These are phyloP conservation scores for Formica aserva DNA, from an alignment of 2,888 invertebrate genomes.

Conservation along the genomic window DNA sequence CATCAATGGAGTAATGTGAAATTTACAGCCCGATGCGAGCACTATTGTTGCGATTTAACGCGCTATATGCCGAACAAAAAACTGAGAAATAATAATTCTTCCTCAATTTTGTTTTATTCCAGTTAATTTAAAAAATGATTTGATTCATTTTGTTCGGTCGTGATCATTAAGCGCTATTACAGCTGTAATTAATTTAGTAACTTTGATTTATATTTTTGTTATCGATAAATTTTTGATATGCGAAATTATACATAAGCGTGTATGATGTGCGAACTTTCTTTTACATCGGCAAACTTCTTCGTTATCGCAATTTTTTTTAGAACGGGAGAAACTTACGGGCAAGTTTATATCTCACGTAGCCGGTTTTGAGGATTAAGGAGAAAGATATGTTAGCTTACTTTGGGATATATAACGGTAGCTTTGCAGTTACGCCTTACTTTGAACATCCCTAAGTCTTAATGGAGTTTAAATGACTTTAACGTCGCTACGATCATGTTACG, in stretches of 20 bases:
- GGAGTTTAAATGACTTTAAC: slow-evolving; percentile 63
- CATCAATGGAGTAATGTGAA: slow-evolving; percentile 33
- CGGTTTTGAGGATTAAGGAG: slow-evolving; percentile 60
- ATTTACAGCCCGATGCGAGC: slow-evolving; percentile 6
- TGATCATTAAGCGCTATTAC: background rate
- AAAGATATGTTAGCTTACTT: slow-evolving; percentile 69
- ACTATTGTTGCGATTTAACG: slow-evolving; percentile 32
- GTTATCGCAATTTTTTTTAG: slow-evolving; percentile 14
- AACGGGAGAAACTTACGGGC: slow-evolving; percentile 7
- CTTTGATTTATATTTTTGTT: slow-evolving; percentile 5
- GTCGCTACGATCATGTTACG: slow-evolving; percentile 7
- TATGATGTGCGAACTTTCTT: background rate
- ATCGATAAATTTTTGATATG: background rate
- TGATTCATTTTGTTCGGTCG: slow-evolving; percentile 5
- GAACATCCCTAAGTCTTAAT: slow-evolving; percentile 60
- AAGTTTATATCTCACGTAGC: slow-evolving; percentile 36
- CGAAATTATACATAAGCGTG: background rate
- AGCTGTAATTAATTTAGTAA: background rate
- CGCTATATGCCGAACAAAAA: slow-evolving; percentile 33
- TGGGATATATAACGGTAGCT: slow-evolving; percentile 58
- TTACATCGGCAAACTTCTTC: background rate
- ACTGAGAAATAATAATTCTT: slow-evolving; percentile 14
- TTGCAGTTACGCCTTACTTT: slow-evolving; percentile 59
- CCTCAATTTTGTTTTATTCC: background rate
- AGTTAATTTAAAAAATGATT: slow-evolving; percentile 38